Percentiles rank a stretch among this genome's conserved stretches.
These are phyloP conservation scores for Grammomys surdaster DNA, from an alignment of 2,113 vertebrate species.

Conservation along the genomic window DNA sequence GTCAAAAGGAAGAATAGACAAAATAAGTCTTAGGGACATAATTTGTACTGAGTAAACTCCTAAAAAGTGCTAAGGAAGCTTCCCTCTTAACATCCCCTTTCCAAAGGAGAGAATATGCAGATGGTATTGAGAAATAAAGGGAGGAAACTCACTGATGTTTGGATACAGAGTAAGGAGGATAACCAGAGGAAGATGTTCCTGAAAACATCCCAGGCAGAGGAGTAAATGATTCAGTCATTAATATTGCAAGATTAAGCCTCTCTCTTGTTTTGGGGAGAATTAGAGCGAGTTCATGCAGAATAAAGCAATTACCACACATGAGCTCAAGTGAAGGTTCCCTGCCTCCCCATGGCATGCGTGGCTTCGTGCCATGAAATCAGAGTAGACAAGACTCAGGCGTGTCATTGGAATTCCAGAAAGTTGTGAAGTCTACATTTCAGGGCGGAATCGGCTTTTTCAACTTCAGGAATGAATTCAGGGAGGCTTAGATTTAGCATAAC, in stretches of 20 bases:
- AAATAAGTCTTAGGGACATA: neutral
- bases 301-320: slow-evolving; percentile 77
- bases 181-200: neutral
- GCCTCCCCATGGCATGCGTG: slow-evolving; percentile 23
- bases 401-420: slow-evolving; percentile 51
- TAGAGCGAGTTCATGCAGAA: slow-evolving; percentile 75
- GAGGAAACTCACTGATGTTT: neutral
- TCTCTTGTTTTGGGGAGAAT: slow-evolving; percentile 61
- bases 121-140: neutral
- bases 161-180: neutral
- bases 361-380: slow-evolving; percentile 71
- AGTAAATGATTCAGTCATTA: slow-evolving; percentile 39
- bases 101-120: neutral
- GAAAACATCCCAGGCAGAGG: neutral
- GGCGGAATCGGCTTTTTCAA: neutral
- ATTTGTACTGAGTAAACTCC: neutral
- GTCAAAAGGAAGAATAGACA: neutral
- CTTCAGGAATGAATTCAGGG: slow-evolving; percentile 48
- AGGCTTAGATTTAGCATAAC: slow-evolving; percentile 19
- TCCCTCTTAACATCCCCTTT: neutral
- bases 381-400: slow-evolving; percentile 44
- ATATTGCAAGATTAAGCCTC: slow-evolving; percentile 52
- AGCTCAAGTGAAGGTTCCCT: slow-evolving; percentile 46
- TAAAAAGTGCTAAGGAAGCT: neutral
- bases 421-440: slow-evolving; percentile 17